Evolutionary conservation across 2,113 vertebrate genomes (phyloP).

Genomic region (Onychostruthus taczanowskii): DNA sequence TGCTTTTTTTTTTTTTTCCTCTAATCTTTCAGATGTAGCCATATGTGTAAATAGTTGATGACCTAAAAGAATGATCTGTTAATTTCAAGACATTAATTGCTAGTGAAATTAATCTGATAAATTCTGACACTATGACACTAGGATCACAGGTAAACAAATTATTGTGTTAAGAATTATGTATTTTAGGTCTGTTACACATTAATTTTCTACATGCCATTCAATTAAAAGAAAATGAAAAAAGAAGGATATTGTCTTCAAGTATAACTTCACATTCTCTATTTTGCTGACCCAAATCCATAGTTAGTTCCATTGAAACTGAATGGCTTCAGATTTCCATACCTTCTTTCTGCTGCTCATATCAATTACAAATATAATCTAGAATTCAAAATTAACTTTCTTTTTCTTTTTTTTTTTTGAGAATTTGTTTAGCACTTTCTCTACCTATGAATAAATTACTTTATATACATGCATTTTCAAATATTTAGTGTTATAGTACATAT

Average conservation of each 20-base stretch:
- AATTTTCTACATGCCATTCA: conserved; percentile 55
- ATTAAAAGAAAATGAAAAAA: conserved; percentile 29
- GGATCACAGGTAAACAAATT: conserved; percentile 41
- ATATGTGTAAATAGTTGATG: conserved; percentile 42
- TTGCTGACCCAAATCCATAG: background rate
- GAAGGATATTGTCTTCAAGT: background rate
- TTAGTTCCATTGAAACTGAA: background rate
- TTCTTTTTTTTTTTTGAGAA: background rate
- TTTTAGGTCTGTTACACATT: conserved; percentile 43
- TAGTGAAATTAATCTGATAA: conserved; percentile 67
- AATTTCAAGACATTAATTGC: conserved; percentile 38
- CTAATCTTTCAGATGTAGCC: background rate
- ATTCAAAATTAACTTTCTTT: background rate
- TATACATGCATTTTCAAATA: background rate
- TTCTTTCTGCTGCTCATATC: background rate
- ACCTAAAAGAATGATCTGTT: conserved; percentile 64
- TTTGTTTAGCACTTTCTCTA: background rate
- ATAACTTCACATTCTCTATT: background rate
- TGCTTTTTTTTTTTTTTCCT: background rate
- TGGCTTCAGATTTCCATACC: background rate
- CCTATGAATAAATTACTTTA: background rate
- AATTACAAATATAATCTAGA: background rate
- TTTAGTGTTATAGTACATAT: background rate
- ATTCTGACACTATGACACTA: conserved; percentile 46
- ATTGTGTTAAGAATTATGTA: conserved; percentile 29